Evolutionary conservation across 30 jellyfish, hydroid and myxozoan genomes (phyloP), one percentile per base, ranked within the genome.

Genomic region (Morbakka virulenta): DNA sequence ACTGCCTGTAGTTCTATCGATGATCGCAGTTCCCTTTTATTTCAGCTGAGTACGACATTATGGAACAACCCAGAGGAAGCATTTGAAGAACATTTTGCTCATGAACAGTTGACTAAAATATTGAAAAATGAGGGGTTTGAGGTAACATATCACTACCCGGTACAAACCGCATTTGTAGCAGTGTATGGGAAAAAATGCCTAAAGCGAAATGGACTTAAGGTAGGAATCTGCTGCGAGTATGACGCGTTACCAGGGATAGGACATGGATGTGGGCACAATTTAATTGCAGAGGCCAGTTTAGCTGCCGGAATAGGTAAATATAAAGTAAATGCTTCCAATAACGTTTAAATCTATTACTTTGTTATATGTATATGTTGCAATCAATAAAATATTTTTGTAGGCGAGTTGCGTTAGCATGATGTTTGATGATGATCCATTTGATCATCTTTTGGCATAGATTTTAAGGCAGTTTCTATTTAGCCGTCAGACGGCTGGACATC

Each of bases 231-330:
- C 17, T 62, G 84, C 30, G 97, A 89, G 87, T 89, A 89, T 71
- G 97, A 89, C 83, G 97, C 97, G 14, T 75, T 89, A 12, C 97
- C 97, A 27, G 97, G 94, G 34, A 74, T 89, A 62, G 97, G 97
- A 28, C 97, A 89, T 89, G 97, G 94, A 14, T 89, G 97, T 69
- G 97, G 95, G 49, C 97, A 88, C 57, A 88, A 88, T 64, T 61
- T 88, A 81, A 88, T 88, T 52, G 87, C 97, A 21, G 97, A 88
- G 64, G 92, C 95, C 22, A 88, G 97, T 30, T 35, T 82, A 50
- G 97, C 82, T 1, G 97, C 97, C 32, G 97, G 95, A 3, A 50
- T 88, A 20, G 97, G 97, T 81, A 57, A 35, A 70, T 23, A 24
- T 25, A 6, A 20, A n/a, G n/a, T n/a, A n/a, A n/a, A n/a, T n/a